Evolutionary conservation across 1,140 invertebrate species (phyloP).

Genomic region (Anastrepha obliqua): DNA sequence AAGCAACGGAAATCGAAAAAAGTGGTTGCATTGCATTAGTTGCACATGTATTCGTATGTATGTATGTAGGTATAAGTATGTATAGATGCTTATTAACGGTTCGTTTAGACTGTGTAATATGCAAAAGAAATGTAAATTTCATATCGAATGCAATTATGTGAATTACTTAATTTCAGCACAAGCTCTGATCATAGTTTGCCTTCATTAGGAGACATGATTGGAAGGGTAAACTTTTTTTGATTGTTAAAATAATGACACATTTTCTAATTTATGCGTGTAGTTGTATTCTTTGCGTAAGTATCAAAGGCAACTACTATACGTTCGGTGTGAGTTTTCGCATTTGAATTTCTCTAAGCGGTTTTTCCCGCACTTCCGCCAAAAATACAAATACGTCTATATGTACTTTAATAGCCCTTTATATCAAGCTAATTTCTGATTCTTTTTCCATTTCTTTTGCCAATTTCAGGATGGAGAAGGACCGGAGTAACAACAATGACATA

Average conservation of each 20-base stretch:
- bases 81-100: no score
- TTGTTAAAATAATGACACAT: no score
- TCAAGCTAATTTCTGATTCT: not conserved
- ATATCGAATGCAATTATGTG: constrained; percentile 2
- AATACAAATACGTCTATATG: no score
- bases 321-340: no score
- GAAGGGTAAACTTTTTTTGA: no score
- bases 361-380: no score
- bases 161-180: not conserved
- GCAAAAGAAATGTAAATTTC: not conserved
- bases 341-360: no score
- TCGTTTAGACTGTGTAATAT: not conserved
- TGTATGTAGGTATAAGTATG: not conserved
- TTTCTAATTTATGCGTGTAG: no score
- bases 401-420: no score
- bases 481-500: not conserved
- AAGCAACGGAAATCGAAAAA: not conserved
- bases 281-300: no score
- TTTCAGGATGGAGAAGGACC: constrained; percentile 21
- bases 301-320: no score
- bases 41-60: not conserved
- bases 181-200: not conserved
- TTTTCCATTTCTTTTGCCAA: not conserved
- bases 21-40: not conserved
- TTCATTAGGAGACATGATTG: not conserved